Conservation (phyloP, 2,888 invertebrate genomes). For the Phragmatobia fuliginosa region DNA sequence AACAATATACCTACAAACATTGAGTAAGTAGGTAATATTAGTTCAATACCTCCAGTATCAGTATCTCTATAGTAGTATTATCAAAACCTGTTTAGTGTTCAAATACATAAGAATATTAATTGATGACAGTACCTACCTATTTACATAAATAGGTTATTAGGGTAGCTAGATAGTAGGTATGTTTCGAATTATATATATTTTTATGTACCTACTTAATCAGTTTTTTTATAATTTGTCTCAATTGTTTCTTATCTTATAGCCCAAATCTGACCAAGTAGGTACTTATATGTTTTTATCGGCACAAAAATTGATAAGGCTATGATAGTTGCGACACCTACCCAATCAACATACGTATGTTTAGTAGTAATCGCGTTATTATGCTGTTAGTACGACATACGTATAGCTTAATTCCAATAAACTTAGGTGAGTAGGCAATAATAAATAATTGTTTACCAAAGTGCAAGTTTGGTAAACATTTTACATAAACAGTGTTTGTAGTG, state of each 20-base stretch:
- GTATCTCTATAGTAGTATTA: neutral
- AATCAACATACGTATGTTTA: constrained; percentile 33
- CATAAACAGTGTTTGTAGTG: neutral
- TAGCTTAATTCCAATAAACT: constrained; percentile 11
- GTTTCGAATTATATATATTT: neutral
- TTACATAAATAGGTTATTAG: no score
- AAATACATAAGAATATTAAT: no score
- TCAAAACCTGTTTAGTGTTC: neutral
- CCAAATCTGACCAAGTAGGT: constrained; percentile 20
- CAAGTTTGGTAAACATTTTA: neutral
- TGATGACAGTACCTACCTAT: no score
- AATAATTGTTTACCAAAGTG: neutral
- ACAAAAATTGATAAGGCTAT: constrained; percentile 35
- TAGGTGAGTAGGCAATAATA: constrained; percentile 35
- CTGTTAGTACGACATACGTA: constrained; percentile 31
- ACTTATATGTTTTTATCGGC: constrained; percentile 11
- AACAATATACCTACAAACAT: no score
- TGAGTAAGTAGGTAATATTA: no score
- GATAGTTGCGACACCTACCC: constrained; percentile 17
- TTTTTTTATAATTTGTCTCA: neutral
- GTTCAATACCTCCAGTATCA: no score
- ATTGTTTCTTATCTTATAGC: constrained; percentile 27
- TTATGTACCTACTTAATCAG: neutral
- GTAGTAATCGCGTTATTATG: constrained; percentile 30
- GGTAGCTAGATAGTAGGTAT: no score